Base-by-base conservation (phyloP, 2,888 invertebrate genomes). In the Arge pagana region DNA sequence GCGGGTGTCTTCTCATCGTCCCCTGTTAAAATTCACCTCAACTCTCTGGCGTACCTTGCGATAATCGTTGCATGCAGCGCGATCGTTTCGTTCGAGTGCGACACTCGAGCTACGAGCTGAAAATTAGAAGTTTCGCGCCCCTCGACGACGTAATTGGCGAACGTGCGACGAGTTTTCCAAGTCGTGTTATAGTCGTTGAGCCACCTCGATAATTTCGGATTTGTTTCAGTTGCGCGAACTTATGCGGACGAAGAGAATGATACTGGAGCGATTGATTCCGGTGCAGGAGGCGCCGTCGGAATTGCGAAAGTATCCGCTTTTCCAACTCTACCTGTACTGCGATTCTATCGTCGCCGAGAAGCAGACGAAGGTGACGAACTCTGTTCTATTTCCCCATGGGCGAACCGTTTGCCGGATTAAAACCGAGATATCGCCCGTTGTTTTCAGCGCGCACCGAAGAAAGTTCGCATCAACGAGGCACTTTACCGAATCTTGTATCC, bases 181-280 rank as follows among this genome's bases (percentile, higher is more conserved):
- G n/a, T n/a, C n/a, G n/a, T n/a, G n/a, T n/a, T n/a, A n/a, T n/a
- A n/a, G n/a, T n/a, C n/a, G n/a, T n/a, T n/a, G n/a, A n/a, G n/a
- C n/a, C n/a, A n/a, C n/a, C n/a, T n/a, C n/a, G n/a, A n/a, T n/a
- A n/a, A n/a, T n/a, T n/a, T n/a, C n/a, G n/a, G n/a, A n/a, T 48
- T 52, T 45, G 60, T 64, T 55, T 42, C 72, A 85, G 85, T 78
- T 80, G 63, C 82, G 83, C 64, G 87, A 88, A 74, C 81, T 85
- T 78, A 85, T 86, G 70, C 78, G 88, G 50, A 82, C 87, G 57
- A 88, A 87, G 68, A 81, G 83, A 57, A 77, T 88, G 57, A 85
- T 88, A 52, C 78, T 88, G 19, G 82, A 82, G 39, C 87, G 87
- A 23, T 83, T 83, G 67, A 85, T 87, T 37, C 85, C 86, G 0